Evolutionary conservation across 2,888 invertebrate species (phyloP).

Genomic region (Acheta domesticus): DNA sequence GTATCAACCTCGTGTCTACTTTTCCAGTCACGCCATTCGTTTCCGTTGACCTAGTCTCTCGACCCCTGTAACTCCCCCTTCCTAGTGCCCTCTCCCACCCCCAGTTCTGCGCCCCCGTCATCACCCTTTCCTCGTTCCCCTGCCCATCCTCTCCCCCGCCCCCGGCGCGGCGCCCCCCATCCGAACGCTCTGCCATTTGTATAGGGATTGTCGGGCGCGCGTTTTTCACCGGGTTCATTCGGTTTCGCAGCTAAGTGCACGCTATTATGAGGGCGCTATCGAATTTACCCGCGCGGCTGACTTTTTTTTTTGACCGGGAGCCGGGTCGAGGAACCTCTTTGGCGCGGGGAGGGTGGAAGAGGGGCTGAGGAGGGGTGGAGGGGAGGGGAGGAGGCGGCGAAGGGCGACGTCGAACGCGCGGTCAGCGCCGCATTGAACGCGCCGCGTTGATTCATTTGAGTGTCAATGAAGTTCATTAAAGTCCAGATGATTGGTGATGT

Average conservation of each 20-base stretch:
- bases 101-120: neutral
- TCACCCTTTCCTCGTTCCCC: neutral
- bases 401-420: neutral
- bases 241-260: neutral
- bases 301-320: neutral
- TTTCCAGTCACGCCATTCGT: neutral
- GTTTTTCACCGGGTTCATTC: neutral
- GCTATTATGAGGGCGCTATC: slow-evolving; percentile 21
- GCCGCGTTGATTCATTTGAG: slow-evolving; percentile 1
- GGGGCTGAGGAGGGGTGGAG: neutral
- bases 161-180: neutral
- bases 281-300: neutral
- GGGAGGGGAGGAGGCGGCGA: neutral
- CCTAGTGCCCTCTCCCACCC: neutral
- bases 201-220: neutral
- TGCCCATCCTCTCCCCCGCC: neutral
- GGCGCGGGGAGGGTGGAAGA: neutral
- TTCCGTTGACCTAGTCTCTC: neutral
- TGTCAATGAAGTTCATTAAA: slow-evolving; percentile 24
- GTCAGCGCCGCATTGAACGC: neutral
- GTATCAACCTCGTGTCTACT: neutral
- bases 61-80: neutral
- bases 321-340: neutral
- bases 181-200: neutral
- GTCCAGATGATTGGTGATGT: slow-evolving; percentile 18